Conservation (phyloP, 2,888 invertebrate species). For the Vandiemenella viatica region DNA sequence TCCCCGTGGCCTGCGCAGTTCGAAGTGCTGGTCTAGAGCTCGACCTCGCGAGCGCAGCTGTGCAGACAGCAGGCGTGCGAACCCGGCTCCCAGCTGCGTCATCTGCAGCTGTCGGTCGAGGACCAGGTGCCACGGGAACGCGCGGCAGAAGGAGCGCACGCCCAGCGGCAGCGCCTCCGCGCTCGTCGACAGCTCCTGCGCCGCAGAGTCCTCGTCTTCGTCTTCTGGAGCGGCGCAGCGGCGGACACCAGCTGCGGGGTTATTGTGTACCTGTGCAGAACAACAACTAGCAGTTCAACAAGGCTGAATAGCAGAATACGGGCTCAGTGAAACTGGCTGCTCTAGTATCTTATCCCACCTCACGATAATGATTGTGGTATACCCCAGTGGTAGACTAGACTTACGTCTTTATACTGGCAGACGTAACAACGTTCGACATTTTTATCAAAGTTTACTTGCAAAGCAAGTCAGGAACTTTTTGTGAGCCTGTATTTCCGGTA, state of each 20-base stretch:
- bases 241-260: background rate
- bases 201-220: background rate
- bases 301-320: too few relatives aligned
- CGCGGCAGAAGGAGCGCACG: slow-evolving; percentile 77
- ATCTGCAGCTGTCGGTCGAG: slow-evolving; percentile 71
- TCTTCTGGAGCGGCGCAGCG: too few relatives aligned
- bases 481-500: too few relatives aligned
- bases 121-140: slow-evolving; percentile 97
- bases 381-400: too few relatives aligned
- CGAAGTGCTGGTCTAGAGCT: slow-evolving; percentile 61
- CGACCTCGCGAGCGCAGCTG: slow-evolving; percentile 52
- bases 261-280: background rate
- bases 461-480: too few relatives aligned
- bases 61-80: slow-evolving; percentile 68
- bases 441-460: too few relatives aligned
- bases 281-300: too few relatives aligned
- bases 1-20: slow-evolving; percentile 62
- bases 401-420: too few relatives aligned
- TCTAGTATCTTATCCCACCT: too few relatives aligned
- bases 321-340: too few relatives aligned
- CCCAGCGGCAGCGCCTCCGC: slow-evolving; percentile 59
- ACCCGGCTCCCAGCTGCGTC: slow-evolving; percentile 76
- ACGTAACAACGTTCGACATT: too few relatives aligned
- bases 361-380: too few relatives aligned
- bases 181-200: slow-evolving; percentile 29